Evolutionary conservation across 2,113 vertebrate species (phyloP).

Genomic region (Chascanopsetta lugubris): DNA sequence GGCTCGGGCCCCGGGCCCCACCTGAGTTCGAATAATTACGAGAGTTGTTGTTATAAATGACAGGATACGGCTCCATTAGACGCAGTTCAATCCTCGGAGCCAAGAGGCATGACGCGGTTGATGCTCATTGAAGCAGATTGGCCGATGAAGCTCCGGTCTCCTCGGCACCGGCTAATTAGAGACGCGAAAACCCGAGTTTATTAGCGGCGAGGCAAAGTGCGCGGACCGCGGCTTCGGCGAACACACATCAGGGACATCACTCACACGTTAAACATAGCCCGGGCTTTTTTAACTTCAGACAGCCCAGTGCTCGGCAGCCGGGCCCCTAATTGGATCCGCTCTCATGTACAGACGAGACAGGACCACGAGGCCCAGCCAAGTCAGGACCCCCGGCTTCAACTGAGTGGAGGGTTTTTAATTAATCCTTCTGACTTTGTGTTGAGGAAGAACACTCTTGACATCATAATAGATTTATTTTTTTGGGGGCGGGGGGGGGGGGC

Average conservation of each 20-base stretch:
- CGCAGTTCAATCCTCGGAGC: slow-evolving; percentile 33
- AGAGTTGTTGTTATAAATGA: slow-evolving; percentile 33
- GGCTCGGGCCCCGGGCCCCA: background rate
- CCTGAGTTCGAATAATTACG: slow-evolving; percentile 37
- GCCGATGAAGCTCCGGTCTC: slow-evolving; percentile 51
- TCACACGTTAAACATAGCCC: slow-evolving; percentile 32
- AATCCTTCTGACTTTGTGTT: slow-evolving; percentile 9
- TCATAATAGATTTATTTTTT: background rate
- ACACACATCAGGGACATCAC: slow-evolving; percentile 42
- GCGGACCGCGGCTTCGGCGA: slow-evolving; percentile 25
- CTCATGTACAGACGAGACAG: slow-evolving; percentile 24
- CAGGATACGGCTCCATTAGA: slow-evolving; percentile 35
- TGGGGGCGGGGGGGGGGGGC: too few relatives aligned
- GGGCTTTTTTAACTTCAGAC: slow-evolving; percentile 21
- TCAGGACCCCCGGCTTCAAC: background rate
- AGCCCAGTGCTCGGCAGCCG: background rate
- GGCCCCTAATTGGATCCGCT: slow-evolving; percentile 49
- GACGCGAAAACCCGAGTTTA: slow-evolving; percentile 47
- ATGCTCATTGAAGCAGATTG: slow-evolving; percentile 46
- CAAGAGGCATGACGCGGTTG: slow-evolving; percentile 29
- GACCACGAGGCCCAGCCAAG: background rate
- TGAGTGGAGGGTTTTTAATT: slow-evolving; percentile 16
- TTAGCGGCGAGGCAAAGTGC: slow-evolving; percentile 40
- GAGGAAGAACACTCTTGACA: background rate
- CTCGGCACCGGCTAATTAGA: slow-evolving; percentile 57